Base-by-base conservation (phyloP, 2,113 vertebrate species). In the Eublepharis macularius region DNA sequence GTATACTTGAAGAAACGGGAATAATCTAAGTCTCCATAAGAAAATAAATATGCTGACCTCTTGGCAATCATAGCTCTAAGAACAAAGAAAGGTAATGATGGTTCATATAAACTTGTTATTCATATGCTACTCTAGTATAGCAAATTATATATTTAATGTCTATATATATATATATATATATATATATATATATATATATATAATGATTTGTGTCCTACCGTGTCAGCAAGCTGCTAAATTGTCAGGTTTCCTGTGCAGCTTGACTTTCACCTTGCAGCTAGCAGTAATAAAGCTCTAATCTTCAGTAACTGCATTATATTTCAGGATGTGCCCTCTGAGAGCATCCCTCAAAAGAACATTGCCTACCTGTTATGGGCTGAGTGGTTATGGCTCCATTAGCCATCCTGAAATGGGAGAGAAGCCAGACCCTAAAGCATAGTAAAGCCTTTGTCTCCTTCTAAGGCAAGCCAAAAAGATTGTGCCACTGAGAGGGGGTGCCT, bases 191-290 rank as follows among this genome's bases (percentile, higher is more conserved):
- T 29, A 47, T 16, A 11, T 19, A 81, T 39, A 77, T 36, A 39
- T 24, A 60, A 26, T 63, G 7, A 36, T 86, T 88, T 83, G 45
- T 34, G 39, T 81, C 13, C 11, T 89, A 19, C 8, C 12, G 29
- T 72, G n/a, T 39, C 90, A 5, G 7, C 85, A 89, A 85, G 51
- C 8, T 70, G 80, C 84, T 34, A n/a, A 7, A 76, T 19, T 17
- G 36, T 29, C 10, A 68, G 68, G 43, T 68, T 91, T 76, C 81
- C 14, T 45, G 36, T 51, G 26, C 60, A 63, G 74, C 43, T 16
- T 90, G 89, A 77, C 84, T 92, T 92, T 91, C 81, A 91, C 87
- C 84, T 94, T 90, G 88, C 29, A 89, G 75, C 66, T 76, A 68
- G 66, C 66, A 39, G 43, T 39, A 84, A 86, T 83, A 91, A 91